Evolutionary conservation across 2,888 invertebrate species (phyloP).

Genomic region (Drosophila seclusa): DNA sequence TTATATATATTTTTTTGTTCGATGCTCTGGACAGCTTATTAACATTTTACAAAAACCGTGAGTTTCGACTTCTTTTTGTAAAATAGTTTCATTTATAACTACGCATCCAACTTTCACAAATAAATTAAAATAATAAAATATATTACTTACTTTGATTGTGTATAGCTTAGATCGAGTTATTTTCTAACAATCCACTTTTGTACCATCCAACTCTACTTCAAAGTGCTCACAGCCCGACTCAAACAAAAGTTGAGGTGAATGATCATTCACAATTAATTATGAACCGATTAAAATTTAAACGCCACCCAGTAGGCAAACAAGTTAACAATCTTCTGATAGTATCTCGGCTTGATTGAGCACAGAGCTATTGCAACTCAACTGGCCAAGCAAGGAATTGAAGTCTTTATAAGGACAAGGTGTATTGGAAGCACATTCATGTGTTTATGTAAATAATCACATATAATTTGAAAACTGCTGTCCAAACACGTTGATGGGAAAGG

Average conservation of each 20-base stretch:
- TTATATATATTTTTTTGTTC: no score
- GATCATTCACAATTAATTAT: conserved; percentile 14
- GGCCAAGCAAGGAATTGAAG: conserved; percentile 3
- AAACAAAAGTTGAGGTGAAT: not conserved
- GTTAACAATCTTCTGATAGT: conserved; percentile 64
- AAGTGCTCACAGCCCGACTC: conserved; percentile 1
- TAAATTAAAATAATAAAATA: not conserved
- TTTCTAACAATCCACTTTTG: not conserved
- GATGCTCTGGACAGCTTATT: not conserved
- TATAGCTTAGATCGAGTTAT: not conserved
- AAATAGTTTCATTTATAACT: not conserved
- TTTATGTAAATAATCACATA: not conserved
- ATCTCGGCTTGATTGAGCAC: conserved; percentile 39
- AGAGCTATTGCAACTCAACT: conserved; percentile 29
- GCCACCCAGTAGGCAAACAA: conserved; percentile 50
- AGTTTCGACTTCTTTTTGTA: not conserved
- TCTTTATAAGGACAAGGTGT: conserved; percentile 34
- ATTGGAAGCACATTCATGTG: conserved; percentile 2
- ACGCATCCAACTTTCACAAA: not conserved
- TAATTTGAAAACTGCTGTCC: not conserved
- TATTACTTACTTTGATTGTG: not conserved
- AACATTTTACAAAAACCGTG: not conserved
- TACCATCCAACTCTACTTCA: not conserved
- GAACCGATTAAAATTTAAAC: conserved; percentile 10
- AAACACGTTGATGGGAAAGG: conserved; percentile 11